These are phyloP conservation scores for Mobula birostris DNA, from an alignment of 2,113 vertebrate genomes.

Conservation along the genomic window DNA sequence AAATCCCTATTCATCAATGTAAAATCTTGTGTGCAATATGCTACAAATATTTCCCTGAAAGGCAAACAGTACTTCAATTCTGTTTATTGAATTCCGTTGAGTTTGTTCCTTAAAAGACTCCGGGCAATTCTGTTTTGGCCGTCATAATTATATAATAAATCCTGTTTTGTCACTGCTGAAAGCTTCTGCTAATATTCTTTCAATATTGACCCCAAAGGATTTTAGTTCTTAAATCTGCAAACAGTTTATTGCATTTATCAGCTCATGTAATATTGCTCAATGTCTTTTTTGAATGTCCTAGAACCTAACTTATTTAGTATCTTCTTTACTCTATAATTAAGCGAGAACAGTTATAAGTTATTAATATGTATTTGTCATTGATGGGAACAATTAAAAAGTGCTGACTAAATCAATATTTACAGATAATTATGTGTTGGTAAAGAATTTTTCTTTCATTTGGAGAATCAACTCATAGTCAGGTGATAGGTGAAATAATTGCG, in stretches of 20 bases:
- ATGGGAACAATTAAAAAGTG: not conserved
- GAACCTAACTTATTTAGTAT: not conserved
- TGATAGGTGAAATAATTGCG: not conserved
- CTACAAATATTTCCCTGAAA: slow-evolving; percentile 24
- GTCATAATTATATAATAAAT: slow-evolving; percentile 30
- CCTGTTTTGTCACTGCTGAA: slow-evolving; percentile 23
- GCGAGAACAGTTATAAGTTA: not conserved
- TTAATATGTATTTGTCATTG: not conserved
- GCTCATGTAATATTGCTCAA: slow-evolving; percentile 19
- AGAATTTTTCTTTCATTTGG: not conserved
- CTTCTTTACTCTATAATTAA: not conserved
- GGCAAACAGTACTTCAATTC: slow-evolving; percentile 4
- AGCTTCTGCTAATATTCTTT: slow-evolving; percentile 37
- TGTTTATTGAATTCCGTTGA: slow-evolving; percentile 37
- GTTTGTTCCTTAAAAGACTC: slow-evolving; percentile 31
- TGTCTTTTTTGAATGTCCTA: not conserved
- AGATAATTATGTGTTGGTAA: not conserved
- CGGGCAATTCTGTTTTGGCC: slow-evolving; percentile 23
- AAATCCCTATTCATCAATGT: not conserved
- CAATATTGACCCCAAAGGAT: slow-evolving; percentile 36
- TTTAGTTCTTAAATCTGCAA: not conserved
- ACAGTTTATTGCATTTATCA: slow-evolving; percentile 35
- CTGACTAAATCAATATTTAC: not conserved
- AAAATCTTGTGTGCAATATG: slow-evolving; percentile 14
- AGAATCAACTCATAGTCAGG: not conserved